Base-by-base conservation (phyloP, 2,113 vertebrate species). In the Anseranas semipalmata region DNA sequence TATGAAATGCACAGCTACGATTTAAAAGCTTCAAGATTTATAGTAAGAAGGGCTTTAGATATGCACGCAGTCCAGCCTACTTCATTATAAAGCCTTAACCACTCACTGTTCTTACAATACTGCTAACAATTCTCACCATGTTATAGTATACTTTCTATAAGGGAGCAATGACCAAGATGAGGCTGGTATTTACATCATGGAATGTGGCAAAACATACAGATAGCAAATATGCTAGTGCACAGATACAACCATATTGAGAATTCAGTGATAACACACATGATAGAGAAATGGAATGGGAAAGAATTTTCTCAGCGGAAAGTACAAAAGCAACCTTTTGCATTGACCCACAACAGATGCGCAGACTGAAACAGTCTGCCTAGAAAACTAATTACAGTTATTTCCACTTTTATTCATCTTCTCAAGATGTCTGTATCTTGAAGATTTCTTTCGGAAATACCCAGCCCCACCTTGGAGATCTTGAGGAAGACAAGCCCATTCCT, bases 81-180 rank as follows among this genome's bases (percentile, higher is more conserved):
- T 79, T 79, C 27, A 6, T 41, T 58, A 32, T 27, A 32, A 68
- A n/a, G 63, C 32, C 65, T 85, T 43, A 66, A 74, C 39, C 5
- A 7, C 20, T 59, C 74, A 35, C 15, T 35, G 39, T 30, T 39
- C 46, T 76, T 76, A 70, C 62, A 28, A 6, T 14, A 30, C 80
- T 72, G 59, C 22, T 45, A 52, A 37, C 12, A 32, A 15, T 18
- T n/a, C 43, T 45, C 45, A 45, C 33, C 15, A 4, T 1, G 0
- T 12, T 56, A 19, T 5, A 91, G 55, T 9, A 59, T 6, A 3
- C 8, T 43, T 85, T 89, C 30, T 13, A 39, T 6, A 39, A 65
- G 0, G 0, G 10, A 60, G 15, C 17, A 71, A 59, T 15, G 7
- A 68, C 15, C 7, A 21, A 6, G 11, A 22, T 22, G 30, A 15